Conservation (phyloP, 2,797 vertebrate species). For the Pseudotriccus pelzelni region DNA sequence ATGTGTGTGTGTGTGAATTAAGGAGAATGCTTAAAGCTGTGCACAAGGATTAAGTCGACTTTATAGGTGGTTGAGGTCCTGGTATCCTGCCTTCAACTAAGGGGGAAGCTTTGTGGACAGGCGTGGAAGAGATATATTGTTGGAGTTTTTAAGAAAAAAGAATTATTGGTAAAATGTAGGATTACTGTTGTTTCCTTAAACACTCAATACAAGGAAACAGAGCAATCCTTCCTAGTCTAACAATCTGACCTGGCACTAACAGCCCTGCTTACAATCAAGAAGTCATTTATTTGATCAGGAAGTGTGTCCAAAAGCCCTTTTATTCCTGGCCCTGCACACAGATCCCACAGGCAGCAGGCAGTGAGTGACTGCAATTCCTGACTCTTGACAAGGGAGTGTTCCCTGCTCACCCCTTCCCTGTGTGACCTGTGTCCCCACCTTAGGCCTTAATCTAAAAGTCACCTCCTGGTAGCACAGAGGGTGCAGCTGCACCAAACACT, state of each 20-base stretch:
- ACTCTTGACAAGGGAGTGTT: conserved; percentile 4
- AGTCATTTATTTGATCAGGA: neutral
- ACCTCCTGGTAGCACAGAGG: neutral
- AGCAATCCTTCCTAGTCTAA: neutral
- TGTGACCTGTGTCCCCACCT: neutral
- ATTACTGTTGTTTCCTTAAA: neutral
- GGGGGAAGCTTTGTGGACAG: neutral
- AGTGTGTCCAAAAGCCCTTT: neutral
- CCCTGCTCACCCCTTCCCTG: neutral
- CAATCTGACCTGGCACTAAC: neutral
- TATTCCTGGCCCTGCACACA: neutral
- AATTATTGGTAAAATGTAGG: neutral
- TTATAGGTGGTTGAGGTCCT: neutral
- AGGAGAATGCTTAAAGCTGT: neutral
- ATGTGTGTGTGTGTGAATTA: neutral
- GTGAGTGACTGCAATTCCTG: neutral
- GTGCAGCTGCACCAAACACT: neutral
- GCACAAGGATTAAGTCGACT: neutral
- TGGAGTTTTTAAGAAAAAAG: neutral
- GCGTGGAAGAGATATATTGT: neutral
- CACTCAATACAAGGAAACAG: neutral
- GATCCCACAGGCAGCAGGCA: neutral
- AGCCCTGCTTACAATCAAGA: neutral
- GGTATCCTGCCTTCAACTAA: neutral
- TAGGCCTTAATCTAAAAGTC: neutral